A percentile compares a stretch with the other conserved stretches of the same genome.
Evolutionary conservation across 2,888 invertebrate species (phyloP).

Genomic region (Philopedon plagiatum): DNA sequence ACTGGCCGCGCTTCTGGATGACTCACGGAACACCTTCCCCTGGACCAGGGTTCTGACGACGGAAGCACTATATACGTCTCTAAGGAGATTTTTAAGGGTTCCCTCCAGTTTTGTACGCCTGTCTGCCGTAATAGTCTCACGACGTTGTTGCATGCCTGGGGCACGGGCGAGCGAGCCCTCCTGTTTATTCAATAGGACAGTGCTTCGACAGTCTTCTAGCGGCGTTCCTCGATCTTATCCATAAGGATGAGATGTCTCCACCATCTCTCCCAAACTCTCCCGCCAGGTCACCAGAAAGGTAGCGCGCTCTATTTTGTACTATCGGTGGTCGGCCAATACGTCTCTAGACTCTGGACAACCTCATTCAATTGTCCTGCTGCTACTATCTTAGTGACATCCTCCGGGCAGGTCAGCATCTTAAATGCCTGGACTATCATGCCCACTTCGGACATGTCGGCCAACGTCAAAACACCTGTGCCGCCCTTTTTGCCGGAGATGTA

Average conservation of each 20-base stretch:
- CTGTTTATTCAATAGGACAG: neutral
- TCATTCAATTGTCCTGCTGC: constrained; percentile 12
- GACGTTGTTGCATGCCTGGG: neutral
- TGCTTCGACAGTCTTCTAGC: constrained; percentile 40
- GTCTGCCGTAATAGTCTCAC: neutral
- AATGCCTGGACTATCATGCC: constrained; percentile 59
- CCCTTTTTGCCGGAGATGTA: no score
- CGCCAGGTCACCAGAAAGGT: constrained; percentile 50
- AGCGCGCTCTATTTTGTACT: constrained; percentile 51
- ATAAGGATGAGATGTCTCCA: constrained; percentile 49
- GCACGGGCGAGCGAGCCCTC: neutral
- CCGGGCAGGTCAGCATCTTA: constrained; percentile 57
- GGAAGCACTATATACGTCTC: neutral
- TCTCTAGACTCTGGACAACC: neutral
- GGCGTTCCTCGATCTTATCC: constrained; percentile 55
- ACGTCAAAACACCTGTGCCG: no score
- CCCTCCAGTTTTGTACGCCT: neutral
- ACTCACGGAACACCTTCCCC: constrained; percentile 56
- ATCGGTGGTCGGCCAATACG: constrained; percentile 41
- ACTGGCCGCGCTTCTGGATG: constrained; percentile 42
- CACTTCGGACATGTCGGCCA: no score
- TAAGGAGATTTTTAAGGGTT: neutral
- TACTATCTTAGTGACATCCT: neutral
- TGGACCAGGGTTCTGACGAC: constrained; percentile 53
- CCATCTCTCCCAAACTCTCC: constrained; percentile 50